These are phyloP conservation scores for Salarias fasciatus DNA, from an alignment of 2,797 vertebrate species.

Conservation along the genomic window DNA sequence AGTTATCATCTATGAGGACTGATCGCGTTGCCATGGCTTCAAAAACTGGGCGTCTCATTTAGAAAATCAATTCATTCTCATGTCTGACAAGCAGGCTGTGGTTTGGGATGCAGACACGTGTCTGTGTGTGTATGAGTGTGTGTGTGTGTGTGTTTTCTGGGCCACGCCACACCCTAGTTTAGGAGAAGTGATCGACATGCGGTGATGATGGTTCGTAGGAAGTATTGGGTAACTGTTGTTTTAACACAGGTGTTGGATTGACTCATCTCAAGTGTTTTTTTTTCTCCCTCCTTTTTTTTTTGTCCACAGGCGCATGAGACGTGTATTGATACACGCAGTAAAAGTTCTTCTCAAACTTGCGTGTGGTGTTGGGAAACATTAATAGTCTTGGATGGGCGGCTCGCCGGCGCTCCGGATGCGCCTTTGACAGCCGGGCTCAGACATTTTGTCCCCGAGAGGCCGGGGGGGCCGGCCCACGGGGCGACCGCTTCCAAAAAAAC, in stretches of 20 bases:
- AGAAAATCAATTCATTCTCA: too few species aligned
- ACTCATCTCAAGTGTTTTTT: constrained; percentile 41
- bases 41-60: too few species aligned
- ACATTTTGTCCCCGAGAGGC: constrained; percentile 40
- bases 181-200: constrained; percentile 30
- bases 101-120: too few species aligned
- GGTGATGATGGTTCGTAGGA: background rate
- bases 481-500: constrained; percentile 43
- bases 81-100: too few species aligned
- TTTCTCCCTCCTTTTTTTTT: background rate
- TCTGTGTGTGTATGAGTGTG: constrained; percentile 3
- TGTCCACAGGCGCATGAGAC: too few species aligned
- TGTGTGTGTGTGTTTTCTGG: background rate
- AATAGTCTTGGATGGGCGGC: constrained; percentile 42
- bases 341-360: constrained; percentile 12
- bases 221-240: constrained; percentile 39
- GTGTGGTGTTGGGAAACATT: constrained; percentile 38
- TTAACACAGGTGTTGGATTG: constrained; percentile 50
- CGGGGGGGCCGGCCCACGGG: constrained; percentile 36
- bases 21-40: too few species aligned
- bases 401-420: constrained; percentile 48
- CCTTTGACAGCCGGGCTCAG: constrained; percentile 69
- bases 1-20: too few species aligned
- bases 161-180: constrained; percentile 45
- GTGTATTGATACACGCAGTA: constrained; percentile 1